Evolutionary conservation across 2,797 vertebrate genomes (phyloP).

Genomic region (Rhinogobio ventralis): DNA sequence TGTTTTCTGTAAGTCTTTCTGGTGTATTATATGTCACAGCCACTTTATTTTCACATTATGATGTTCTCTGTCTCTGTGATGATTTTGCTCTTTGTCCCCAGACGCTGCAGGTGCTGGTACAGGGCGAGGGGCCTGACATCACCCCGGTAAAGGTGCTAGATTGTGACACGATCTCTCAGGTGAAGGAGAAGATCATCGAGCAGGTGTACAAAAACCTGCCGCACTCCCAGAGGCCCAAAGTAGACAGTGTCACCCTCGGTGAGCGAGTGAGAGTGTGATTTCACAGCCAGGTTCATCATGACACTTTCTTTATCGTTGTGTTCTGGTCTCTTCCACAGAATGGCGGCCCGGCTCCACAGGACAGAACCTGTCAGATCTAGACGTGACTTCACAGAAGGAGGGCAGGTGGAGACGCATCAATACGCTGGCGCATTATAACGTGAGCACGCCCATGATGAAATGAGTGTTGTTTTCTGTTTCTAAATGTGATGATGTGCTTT

Average conservation of each 20-base stretch:
- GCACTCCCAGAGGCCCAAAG: slow-evolving; percentile 91
- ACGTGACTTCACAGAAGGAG: slow-evolving; percentile 95
- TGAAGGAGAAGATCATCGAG: slow-evolving; percentile 98
- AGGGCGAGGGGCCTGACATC: slow-evolving; percentile 89
- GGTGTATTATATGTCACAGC: background rate
- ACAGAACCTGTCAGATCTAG: slow-evolving; percentile 95
- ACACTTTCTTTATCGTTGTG: slow-evolving; percentile 34
- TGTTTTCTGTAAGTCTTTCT: background rate
- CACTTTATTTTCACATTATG: background rate
- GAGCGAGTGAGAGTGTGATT: slow-evolving; percentile 52
- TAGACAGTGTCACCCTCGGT: slow-evolving; percentile 95
- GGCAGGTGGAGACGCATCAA: slow-evolving; percentile 94
- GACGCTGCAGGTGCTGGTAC: slow-evolving; percentile 93
- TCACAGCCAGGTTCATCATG: background rate
- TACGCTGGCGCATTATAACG: slow-evolving; percentile 97
- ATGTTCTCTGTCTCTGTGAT: background rate
- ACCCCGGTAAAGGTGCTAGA: slow-evolving; percentile 94
- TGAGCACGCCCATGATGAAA: slow-evolving; percentile 72
- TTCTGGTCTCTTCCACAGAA: slow-evolving; percentile 75
- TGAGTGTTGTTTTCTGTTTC: background rate
- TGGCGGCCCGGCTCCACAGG: slow-evolving; percentile 97
- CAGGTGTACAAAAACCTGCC: slow-evolving; percentile 94
- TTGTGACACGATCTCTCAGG: slow-evolving; percentile 98
- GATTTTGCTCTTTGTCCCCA: slow-evolving; percentile 62
- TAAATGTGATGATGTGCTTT: background rate